Evolutionary conservation across 2,113 vertebrate genomes (phyloP), one percentile per base, ranked within the genome.

Genomic region (Rostratula benghalensis): DNA sequence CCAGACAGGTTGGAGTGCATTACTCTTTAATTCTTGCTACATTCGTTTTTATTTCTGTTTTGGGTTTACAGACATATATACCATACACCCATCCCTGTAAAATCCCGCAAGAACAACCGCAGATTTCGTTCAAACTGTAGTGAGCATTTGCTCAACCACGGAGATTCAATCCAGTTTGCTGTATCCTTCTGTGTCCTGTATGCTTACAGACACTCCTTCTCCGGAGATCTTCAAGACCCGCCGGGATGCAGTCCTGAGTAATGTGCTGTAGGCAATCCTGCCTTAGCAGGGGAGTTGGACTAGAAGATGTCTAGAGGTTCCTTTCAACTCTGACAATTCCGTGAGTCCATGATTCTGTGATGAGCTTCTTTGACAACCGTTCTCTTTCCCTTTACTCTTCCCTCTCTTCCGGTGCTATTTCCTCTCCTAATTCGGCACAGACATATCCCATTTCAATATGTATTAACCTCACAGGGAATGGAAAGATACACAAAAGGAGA

Each of bases 361-460:
- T 35, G 10, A 28, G 9, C 3, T 63, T 9, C 14, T 87, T 64
- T 39, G n/a, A 28, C 28, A 64, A 45, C 22, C 77, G 22, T 30
- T 84, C 53, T 41, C 4, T 60, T 77, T 69, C 23, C 50, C 24
- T 81, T 69, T 43, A 41, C 28, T n/a, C 33, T 57, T 71, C 12
- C 53, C 12, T 54, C n/a, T 67, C 15, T 87, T 83, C 28, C 5
- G 2, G n/a, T 64, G 75, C 31, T 84, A 64, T 43, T 68, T 84
- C 41, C 31, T n/a, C 37, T 81, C 43, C 48, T 53, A 22, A 7
- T 28, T 70, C 21, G 46, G 71, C 18, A 48, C 33, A 67, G 46
- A 79, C 67, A 61, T 86, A 89, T 57, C 8, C 67, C 37, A 75
- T 94, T 95, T 95, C 92, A 89, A 65, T 86, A 83, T 91, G 56